Evolutionary conservation across 2,797 vertebrate genomes (phyloP).

Genomic region (Morus bassanus): DNA sequence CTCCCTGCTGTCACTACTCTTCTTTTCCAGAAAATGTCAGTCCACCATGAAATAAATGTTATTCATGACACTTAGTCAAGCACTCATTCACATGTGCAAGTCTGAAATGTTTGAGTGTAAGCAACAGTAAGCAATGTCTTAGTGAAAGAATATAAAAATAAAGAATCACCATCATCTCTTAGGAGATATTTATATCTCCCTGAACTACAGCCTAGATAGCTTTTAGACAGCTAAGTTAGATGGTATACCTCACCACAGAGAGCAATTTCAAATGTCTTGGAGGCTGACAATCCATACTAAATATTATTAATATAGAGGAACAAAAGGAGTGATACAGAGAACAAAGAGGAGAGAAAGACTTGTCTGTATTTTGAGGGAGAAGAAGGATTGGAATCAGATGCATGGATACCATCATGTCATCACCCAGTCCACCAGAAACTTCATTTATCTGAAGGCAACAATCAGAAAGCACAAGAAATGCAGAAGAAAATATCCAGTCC

Average conservation of each 20-base stretch:
- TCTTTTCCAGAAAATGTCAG: background rate
- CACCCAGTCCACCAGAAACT: background rate
- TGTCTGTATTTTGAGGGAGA: background rate
- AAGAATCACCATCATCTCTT: background rate
- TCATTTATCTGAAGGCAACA: background rate
- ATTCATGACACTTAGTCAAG: background rate
- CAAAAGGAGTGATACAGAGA: background rate
- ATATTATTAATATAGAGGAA: background rate
- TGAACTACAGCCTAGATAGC: background rate
- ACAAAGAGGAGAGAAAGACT: background rate
- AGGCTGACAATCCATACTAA: background rate
- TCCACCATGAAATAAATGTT: background rate
- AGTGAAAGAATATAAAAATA: background rate
- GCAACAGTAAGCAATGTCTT: background rate
- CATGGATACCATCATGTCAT: background rate
- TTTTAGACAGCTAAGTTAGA: background rate
- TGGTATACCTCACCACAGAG: background rate
- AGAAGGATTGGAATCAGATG: background rate
- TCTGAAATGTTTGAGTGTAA: background rate
- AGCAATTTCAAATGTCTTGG: background rate
- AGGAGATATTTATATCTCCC: background rate
- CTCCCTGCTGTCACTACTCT: background rate
- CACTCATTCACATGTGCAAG: background rate
- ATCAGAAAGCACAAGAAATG: background rate
- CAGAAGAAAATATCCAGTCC: background rate